Evolutionary conservation across 2,797 vertebrate genomes (phyloP).

Genomic region (Ceyx erithaca): DNA sequence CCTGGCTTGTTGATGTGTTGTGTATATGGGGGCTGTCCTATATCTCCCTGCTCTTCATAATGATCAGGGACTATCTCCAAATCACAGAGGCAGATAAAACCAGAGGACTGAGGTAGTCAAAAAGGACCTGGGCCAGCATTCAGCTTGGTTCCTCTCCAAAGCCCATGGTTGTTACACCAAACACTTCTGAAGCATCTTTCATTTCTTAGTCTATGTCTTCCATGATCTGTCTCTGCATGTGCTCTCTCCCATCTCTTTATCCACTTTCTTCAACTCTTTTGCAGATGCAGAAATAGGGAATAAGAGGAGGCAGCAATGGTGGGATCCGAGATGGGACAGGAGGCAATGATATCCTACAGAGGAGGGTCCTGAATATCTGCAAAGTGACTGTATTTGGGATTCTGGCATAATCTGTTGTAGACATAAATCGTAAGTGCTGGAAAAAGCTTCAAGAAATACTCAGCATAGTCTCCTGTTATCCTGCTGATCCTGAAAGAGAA

Average conservation of each 20-base stretch:
- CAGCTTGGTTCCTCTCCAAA: background rate
- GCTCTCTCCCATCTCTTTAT: background rate
- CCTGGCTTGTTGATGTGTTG: background rate
- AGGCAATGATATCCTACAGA: background rate
- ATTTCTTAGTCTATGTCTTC: background rate
- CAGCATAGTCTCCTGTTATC: slow-evolving; percentile 37
- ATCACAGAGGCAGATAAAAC: background rate
- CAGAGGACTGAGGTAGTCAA: background rate
- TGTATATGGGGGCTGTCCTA: background rate
- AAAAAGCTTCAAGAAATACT: slow-evolving; percentile 72
- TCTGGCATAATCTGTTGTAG: slow-evolving; percentile 50
- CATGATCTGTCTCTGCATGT: background rate
- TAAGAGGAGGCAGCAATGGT: background rate
- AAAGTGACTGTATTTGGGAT: slow-evolving; percentile 11
- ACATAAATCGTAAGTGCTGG: slow-evolving; percentile 71
- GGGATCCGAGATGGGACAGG: background rate
- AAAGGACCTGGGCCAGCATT: background rate
- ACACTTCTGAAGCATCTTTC: background rate
- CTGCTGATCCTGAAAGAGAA: slow-evolving; percentile 69
- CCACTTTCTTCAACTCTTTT: background rate
- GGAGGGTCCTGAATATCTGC: background rate
- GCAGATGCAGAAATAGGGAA: background rate
- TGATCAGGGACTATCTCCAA: background rate
- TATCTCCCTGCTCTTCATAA: background rate
- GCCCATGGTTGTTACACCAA: background rate